A percentile compares a stretch with the other conserved stretches of the same genome.
These are phyloP conservation scores for Meiosimyza decipiens DNA, from an alignment of 2,888 invertebrate species.

Conservation along the genomic window DNA sequence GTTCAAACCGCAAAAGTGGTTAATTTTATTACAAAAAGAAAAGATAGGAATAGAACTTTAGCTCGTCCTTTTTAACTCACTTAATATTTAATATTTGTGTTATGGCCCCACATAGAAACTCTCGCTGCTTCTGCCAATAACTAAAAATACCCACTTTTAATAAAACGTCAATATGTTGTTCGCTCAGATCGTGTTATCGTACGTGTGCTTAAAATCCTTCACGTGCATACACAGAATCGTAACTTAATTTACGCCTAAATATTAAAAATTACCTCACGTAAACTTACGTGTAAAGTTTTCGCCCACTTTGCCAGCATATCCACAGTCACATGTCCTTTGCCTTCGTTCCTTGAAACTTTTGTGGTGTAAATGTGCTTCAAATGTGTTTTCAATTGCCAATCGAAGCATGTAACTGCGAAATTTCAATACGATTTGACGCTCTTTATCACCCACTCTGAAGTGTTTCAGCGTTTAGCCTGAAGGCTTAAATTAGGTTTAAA, in stretches of 20 bases:
- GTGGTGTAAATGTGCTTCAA: constrained; percentile 23
- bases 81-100: too few species aligned
- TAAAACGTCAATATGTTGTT: too few species aligned
- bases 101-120: too few species aligned
- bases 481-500: constrained; percentile 5
- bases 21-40: constrained; percentile 12
- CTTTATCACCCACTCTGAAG: not conserved
- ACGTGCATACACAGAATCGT: constrained; percentile 34
- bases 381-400: constrained; percentile 56
- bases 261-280: constrained; percentile 61
- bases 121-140: too few species aligned
- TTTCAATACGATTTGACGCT: constrained; percentile 52
- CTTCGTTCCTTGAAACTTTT: not conserved
- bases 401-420: constrained; percentile 60
- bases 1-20: constrained; percentile 27
- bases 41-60: too few species aligned
- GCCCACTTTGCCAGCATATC: not conserved
- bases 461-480: not conserved
- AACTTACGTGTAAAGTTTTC: constrained; percentile 1
- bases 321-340: too few species aligned
- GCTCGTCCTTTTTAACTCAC: too few species aligned
- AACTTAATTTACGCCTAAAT: constrained; percentile 58
- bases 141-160: too few species aligned
- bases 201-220: constrained; percentile 29
- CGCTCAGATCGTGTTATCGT: not conserved